Conservation (phyloP, 2,888 invertebrate genomes). For the Liodrosophila aerea region DNA sequence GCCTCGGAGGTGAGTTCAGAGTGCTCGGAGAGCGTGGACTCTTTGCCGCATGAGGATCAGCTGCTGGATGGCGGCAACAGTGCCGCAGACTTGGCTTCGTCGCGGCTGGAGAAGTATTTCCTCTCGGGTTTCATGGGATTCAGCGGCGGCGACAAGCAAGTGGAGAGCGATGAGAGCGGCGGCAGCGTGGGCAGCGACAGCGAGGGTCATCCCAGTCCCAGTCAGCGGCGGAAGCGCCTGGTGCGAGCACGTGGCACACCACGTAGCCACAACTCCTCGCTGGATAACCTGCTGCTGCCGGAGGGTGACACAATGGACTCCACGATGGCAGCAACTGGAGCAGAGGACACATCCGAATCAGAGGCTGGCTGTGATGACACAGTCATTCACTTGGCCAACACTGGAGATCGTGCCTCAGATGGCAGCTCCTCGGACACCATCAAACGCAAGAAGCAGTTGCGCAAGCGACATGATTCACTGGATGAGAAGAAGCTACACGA, state of each 20-base stretch:
- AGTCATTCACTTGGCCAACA: constrained; percentile 86
- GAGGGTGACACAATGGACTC: constrained; percentile 65
- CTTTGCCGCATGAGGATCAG: constrained; percentile 84
- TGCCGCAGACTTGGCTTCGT: constrained; percentile 90
- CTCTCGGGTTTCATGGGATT: constrained; percentile 93
- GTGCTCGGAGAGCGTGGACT: constrained; percentile 92
- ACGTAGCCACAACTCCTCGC: constrained; percentile 90
- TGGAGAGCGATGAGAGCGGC: constrained; percentile 84
- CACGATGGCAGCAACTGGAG: constrained; percentile 58
- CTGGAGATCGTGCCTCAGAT: constrained; percentile 86
- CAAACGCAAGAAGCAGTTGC: constrained; percentile 91
- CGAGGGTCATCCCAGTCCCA: constrained; percentile 93
- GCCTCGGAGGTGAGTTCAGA: constrained; percentile 93
- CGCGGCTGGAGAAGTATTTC: constrained; percentile 94
- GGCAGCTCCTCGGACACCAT: constrained; percentile 86
- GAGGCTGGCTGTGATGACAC: constrained; percentile 86
- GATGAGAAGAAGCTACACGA: constrained; percentile 83
- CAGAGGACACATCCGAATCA: constrained; percentile 87
- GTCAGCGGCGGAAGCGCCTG: constrained; percentile 90
- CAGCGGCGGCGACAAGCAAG: constrained; percentile 87
- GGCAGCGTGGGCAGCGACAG: constrained; percentile 95
- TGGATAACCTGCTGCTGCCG: constrained; percentile 88
- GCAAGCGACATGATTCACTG: constrained; percentile 84
- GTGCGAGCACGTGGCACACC: constrained; percentile 92
- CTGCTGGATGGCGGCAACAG: constrained; percentile 84